Evolutionary conservation across 2,888 invertebrate genomes (phyloP), one percentile per base, ranked within the genome.

Genomic region (Amblyteles armatorius): DNA sequence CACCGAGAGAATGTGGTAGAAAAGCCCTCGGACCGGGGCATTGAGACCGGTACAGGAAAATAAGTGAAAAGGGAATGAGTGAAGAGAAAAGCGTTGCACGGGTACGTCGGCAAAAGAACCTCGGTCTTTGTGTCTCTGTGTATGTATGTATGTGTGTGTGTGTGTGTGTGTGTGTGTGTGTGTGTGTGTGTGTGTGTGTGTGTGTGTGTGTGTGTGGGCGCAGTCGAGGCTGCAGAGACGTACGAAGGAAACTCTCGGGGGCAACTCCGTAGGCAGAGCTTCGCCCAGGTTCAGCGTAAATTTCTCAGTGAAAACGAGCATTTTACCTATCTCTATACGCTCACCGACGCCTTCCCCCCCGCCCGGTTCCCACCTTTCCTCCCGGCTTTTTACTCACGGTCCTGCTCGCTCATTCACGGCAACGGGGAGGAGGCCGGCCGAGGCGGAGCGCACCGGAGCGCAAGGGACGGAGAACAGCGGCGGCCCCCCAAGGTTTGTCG

Each of bases 1-100:
- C 81, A 69, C 83, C 82, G 63, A 82, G 84, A 74, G 74, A 74
- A 73, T 83, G 82, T 52, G 52, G 60, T 60, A 79, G 79, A 80
- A 57, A 68, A 83, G 36, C 69, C 48, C 22, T 57, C 57, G 71
- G 36, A 36, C 26, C 52, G 50, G 71, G 65, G 78, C 81, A 80
- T 80, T 80, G 79, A 80, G 79, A 80, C 52, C 44, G 68, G 48
- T 65, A 65, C 52, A 65, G 48, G 55, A 73, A 67, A 73, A 80
- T 72, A 73, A 80, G 72, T 67, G 72, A 72, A 67, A 67, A 55
- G 79, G 50, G 44, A 57, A 67, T 48, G 74, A 74, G 52, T 13
- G 40, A 29, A 78, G 40, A 33, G 60, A 60, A 60, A 60, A 60
- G 60, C 29, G 29, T 60, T 60, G 60, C 26, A 16, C 60, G 60